Percentiles rank a stretch among this genome's conserved stretches.
Evolutionary conservation across 2,888 invertebrate genomes (phyloP).

Genomic region (Dascillus cervinus): DNA sequence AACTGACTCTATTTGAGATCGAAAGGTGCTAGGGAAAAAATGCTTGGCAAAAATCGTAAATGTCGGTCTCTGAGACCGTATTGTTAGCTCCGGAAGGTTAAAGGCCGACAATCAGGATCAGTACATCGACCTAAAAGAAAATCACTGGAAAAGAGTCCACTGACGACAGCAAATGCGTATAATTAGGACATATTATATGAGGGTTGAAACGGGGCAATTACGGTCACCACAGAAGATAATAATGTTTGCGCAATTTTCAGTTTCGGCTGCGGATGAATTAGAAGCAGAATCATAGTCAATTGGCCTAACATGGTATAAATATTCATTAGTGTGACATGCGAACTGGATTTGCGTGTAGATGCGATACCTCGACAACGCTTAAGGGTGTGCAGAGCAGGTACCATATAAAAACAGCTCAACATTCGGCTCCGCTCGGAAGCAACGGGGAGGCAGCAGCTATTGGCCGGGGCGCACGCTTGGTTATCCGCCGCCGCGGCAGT

Average conservation of each 20-base stretch:
- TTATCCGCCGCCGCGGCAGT: background rate
- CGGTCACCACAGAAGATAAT: background rate
- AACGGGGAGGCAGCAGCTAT: background rate
- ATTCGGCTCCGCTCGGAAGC: background rate
- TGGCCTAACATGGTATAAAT: background rate
- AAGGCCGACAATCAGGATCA: too few relatives aligned
- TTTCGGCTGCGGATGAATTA: background rate
- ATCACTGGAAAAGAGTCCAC: too few relatives aligned
- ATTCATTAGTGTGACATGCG: background rate
- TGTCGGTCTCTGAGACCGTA: too few relatives aligned
- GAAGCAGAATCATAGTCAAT: constrained; percentile 1
- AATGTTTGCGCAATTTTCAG: background rate
- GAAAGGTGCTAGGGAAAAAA: too few relatives aligned
- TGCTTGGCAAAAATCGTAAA: too few relatives aligned
- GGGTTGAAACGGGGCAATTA: too few relatives aligned
- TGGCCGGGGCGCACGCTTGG: background rate
- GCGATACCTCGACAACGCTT: background rate
- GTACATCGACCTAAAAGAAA: too few relatives aligned
- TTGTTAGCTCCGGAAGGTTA: too few relatives aligned
- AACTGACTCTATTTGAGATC: too few relatives aligned
- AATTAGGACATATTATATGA: too few relatives aligned
- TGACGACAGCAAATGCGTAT: too few relatives aligned
- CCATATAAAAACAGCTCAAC: constrained; percentile 1
- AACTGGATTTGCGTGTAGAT: background rate
- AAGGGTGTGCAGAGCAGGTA: background rate